Base-by-base conservation (phyloP, 2,113 vertebrate species). In the Erpornis zantholeuca region DNA sequence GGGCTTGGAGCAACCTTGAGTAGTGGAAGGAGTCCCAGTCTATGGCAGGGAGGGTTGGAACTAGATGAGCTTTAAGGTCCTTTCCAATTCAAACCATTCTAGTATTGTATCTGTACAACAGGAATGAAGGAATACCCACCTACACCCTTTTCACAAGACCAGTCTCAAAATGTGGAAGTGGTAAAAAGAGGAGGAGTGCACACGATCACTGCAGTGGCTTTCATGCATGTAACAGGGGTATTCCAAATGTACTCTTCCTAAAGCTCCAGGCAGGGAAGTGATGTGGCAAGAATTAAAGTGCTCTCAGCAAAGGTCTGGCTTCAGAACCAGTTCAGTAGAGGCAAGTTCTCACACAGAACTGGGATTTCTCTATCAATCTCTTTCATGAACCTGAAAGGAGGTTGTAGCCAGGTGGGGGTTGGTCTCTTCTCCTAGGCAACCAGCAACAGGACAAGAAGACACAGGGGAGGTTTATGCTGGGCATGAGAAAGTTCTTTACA, bases 331-430 rank as follows among this genome's bases (percentile, higher is more conserved):
- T 14, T 53, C 24, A 60, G 66, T 0, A 77, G 44, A 73, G 72
- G 17, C 42, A 72, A 40, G 5, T 10, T 80, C 24, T 61, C 40
- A 12, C 20, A 28, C 19, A 47, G 65, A 90, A 77, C 21, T 52
- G 24, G 28, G 28, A 29, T 64, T 83, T 81, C 60, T 70, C 59
- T 31, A 1, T 13, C 36, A 29, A 0, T 7, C 31, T 76, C 36
- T 33, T 36, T 18, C 27, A 27, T 17, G 21, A 44, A 33, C 33
- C 22, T 44, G 25, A 52, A 27, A 44, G 36, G 44, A 68, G 36
- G 36, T 0, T 52, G 25, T 18, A 44, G 53, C 27, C 27, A 21
- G 42, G 8, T n/a, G 35, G 19, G 29, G 15, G 12, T 40, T 0
- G 0, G 11, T 42, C 21, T 59, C 52, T 66, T 42, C 31, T 59